Conservation (phyloP, 2,113 vertebrate genomes). For the Dunckerocampus dactyliophorus region DNA sequence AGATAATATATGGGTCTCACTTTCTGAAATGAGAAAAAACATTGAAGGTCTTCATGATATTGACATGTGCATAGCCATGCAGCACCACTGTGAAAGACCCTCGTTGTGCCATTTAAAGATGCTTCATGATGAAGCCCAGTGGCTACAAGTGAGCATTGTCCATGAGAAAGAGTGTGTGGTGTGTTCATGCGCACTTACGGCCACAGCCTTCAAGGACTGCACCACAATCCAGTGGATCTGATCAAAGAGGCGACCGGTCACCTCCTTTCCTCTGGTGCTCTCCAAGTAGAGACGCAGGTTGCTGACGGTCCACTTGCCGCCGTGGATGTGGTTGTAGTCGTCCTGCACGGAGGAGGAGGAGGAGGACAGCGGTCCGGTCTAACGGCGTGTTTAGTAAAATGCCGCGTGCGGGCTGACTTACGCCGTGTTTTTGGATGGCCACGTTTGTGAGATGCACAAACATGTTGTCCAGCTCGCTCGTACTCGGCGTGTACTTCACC, state of each 20-base stretch:
- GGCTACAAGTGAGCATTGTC: neutral
- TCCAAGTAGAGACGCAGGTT: conserved; percentile 94
- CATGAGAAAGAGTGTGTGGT: neutral
- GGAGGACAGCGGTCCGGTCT: too few relatives aligned
- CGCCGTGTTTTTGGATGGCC: conserved; percentile 97
- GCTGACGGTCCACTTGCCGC: conserved; percentile 96
- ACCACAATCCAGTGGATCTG: conserved; percentile 98
- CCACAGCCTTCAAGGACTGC: conserved; percentile 94
- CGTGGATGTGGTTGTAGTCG: conserved; percentile 97
- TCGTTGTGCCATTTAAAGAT: neutral
- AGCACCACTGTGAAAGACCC: too few relatives aligned
- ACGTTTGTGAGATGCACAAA: conserved; percentile 98
- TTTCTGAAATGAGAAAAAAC: too few relatives aligned
- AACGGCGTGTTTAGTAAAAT: neutral
- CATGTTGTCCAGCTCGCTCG: conserved; percentile 97
- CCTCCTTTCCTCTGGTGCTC: conserved; percentile 92
- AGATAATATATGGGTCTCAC: too few relatives aligned
- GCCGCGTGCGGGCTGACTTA: conserved; percentile 22
- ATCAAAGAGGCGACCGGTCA: conserved; percentile 90
- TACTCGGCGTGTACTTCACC: conserved; percentile 94
- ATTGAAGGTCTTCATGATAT: too few relatives aligned
- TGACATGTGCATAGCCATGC: too few relatives aligned
- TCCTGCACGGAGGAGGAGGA: conserved; percentile 72
- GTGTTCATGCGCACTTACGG: conserved; percentile 74
- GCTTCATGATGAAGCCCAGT: too few relatives aligned